A percentile compares a stretch with the other conserved stretches of the same genome.
These are phyloP conservation scores for Phrynocephalus versicolor DNA, from an alignment of 2,113 vertebrate genomes.

Conservation along the genomic window DNA sequence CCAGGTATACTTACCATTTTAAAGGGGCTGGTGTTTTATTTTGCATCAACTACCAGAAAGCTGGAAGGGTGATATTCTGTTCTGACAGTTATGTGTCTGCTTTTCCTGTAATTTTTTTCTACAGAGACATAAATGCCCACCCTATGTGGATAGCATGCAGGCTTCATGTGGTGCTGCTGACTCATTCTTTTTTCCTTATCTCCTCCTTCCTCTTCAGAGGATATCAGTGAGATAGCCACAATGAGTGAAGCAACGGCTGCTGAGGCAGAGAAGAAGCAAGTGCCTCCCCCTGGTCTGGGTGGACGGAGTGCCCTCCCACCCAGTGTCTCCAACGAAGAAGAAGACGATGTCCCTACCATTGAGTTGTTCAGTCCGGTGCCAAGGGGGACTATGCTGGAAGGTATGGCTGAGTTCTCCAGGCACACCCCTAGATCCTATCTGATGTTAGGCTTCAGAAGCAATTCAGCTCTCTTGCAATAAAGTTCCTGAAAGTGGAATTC, in stretches of 20 bases:
- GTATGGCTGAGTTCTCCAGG: slow-evolving; percentile 65
- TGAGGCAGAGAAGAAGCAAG: slow-evolving; percentile 61
- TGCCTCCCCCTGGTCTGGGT: slow-evolving; percentile 61
- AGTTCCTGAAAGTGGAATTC: not conserved
- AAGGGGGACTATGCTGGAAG: slow-evolving; percentile 77
- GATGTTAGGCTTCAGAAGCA: not conserved
- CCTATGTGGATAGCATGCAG: not conserved
- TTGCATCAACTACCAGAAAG: slow-evolving; percentile 49
- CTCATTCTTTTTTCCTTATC: slow-evolving; percentile 22
- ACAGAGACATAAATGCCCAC: slow-evolving; percentile 25
- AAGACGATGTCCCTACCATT: slow-evolving; percentile 78
- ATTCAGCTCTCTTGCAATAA: not conserved
- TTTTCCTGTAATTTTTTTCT: slow-evolving; percentile 52
- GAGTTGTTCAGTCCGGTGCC: slow-evolving; percentile 80
- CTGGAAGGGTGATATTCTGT: slow-evolving; percentile 38
- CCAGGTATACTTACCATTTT: slow-evolving; percentile 37
- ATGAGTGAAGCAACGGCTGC: slow-evolving; percentile 67
- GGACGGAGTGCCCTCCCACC: slow-evolving; percentile 79
- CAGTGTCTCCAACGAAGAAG: slow-evolving; percentile 81
- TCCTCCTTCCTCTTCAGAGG: not conserved
- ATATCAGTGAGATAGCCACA: slow-evolving; percentile 30
- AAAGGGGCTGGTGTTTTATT: slow-evolving; percentile 43
- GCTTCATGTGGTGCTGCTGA: not conserved
- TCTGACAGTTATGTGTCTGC: slow-evolving; percentile 41
- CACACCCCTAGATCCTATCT: not conserved